Evolutionary conservation across 2,797 vertebrate genomes (phyloP), one percentile per base, ranked within the genome.

Genomic region (Muraenolepis orangiensis): DNA sequence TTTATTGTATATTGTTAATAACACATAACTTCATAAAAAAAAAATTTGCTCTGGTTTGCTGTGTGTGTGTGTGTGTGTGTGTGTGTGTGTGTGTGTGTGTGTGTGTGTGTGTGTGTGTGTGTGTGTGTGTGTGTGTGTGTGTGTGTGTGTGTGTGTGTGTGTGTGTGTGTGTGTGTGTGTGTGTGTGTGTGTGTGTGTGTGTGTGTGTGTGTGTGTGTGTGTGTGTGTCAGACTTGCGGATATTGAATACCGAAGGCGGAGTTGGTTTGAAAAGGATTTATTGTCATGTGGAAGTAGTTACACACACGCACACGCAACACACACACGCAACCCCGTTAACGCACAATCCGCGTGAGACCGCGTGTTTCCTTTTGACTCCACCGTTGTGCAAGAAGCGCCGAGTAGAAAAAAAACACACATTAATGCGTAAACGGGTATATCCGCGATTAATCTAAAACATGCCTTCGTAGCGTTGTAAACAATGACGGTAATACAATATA

Each of bases 1-100:
- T 89, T 87, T 87, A 81, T 86, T 92, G 89, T 91, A 90, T 74
- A 87, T 90, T 81, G 87, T 85, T 90, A 87, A 89, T 79, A 85
- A 91, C 84, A 81, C 81, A 87, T 28, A 84, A 36, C 75, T 89
- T 90, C 69, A 90, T 86, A 87, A 91, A 88, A 89, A 38, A 23
- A 64, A n/a, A n/a, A n/a, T n/a, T n/a, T 26, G 8, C 26, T n/a
- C n/a, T 61, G 51, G 31, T 79, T 77, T 66, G 72, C 51, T 69
- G 70, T 57, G n/a, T n/a, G n/a, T n/a, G n/a, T 73, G 29, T 78
- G 34, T 83, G n/a, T 76, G 31, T 80, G 81, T 76, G 66, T 73
- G 31, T 31, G 8, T 4, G 18, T 30, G 11, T 76, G 32, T 80
- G 81, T 76, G 64, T 72, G 29, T 31, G 7, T 3, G 16, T 29